phyloP scores from a whole-genome alignment of 2,888 invertebrate species.

The Dinocampus coccinellae region DNA sequence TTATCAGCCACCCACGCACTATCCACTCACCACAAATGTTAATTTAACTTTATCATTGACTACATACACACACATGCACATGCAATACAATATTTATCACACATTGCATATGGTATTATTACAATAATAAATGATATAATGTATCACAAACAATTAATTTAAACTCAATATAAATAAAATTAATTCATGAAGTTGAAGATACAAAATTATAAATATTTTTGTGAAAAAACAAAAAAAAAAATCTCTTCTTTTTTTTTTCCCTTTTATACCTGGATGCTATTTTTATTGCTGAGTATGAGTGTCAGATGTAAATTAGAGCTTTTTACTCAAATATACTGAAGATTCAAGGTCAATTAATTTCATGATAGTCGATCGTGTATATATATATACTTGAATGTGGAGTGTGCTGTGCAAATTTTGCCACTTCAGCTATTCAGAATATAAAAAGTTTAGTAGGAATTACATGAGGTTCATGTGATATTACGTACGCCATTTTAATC shows the following conservation, averaged over 20 bases:
- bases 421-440: neutral
- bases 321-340: neutral
- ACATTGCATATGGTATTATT: neutral
- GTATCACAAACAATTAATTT: too few relatives aligned
- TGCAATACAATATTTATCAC: neutral
- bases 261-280: too few relatives aligned
- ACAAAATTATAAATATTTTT: too few relatives aligned
- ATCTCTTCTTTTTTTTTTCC: neutral
- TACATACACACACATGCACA: too few relatives aligned
- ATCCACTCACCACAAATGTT: neutral
- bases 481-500: neutral
- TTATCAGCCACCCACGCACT: conserved; percentile 8
- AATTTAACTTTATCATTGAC: neutral
- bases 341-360: neutral
- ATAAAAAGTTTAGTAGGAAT: neutral
- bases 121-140: neutral
- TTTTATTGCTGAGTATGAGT: neutral
- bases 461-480: neutral
- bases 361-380: neutral
- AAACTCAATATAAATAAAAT: too few relatives aligned
- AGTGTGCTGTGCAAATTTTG: neutral
- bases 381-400: neutral
- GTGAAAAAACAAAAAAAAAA: too few relatives aligned
- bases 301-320: neutral
- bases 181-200: too few relatives aligned